These are phyloP conservation scores for Taeniopygia guttata DNA, from an alignment of 2,797 vertebrate genomes.

Conservation along the genomic window DNA sequence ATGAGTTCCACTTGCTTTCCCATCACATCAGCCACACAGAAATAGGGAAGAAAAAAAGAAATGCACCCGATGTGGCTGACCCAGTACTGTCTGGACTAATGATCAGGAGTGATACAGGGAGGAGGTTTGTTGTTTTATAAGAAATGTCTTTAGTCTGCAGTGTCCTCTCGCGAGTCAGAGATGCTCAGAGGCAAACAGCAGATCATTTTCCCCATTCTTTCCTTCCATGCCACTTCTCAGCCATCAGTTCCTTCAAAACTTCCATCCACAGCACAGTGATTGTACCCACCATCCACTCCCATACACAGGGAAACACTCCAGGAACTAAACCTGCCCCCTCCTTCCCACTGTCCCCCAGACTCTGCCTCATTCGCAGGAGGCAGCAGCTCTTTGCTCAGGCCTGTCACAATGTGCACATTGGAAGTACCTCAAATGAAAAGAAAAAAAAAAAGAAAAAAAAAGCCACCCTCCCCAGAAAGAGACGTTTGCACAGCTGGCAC, in stretches of 20 bases:
- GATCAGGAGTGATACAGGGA: slow-evolving; percentile 52
- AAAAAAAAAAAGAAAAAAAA: not conserved
- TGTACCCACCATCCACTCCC: slow-evolving; percentile 9
- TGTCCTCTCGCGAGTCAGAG: slow-evolving; percentile 34
- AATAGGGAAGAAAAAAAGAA: slow-evolving; percentile 39
- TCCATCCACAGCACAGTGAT: slow-evolving; percentile 28
- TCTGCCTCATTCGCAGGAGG: not conserved
- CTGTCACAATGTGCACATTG: slow-evolving; percentile 6
- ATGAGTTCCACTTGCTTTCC: slow-evolving; percentile 11
- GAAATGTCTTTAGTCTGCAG: slow-evolving; percentile 54
- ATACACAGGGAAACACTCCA: not conserved
- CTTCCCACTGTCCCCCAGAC: slow-evolving; percentile 13
- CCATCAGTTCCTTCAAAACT: not conserved
- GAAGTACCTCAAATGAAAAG: slow-evolving; percentile 15
- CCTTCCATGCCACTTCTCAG: slow-evolving; percentile 1
- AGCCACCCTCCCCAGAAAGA: slow-evolving; percentile 3
- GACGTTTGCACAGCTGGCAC: slow-evolving; percentile 36
- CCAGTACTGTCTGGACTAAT: slow-evolving; percentile 32
- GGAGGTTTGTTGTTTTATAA: slow-evolving; percentile 59
- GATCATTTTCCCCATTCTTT: not conserved
- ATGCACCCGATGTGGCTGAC: slow-evolving; percentile 24
- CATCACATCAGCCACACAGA: not conserved
- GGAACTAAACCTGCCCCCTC: not conserved
- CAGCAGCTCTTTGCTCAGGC: slow-evolving; percentile 69
- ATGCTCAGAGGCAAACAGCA: slow-evolving; percentile 35